Conservation (phyloP, 2,888 invertebrate genomes). For the Notodonta ziczac region DNA sequence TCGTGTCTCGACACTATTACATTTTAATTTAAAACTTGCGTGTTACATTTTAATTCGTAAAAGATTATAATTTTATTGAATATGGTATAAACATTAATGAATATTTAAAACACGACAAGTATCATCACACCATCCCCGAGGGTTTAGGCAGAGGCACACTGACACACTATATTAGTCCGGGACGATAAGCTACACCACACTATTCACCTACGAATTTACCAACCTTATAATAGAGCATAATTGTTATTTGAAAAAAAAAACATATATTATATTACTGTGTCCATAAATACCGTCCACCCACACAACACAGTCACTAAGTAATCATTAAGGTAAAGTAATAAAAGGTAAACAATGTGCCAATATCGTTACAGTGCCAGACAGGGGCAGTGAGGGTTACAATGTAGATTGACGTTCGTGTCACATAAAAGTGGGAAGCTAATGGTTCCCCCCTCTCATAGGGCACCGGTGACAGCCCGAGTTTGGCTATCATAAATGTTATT, state of each 20-base stretch:
- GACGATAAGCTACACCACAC: background rate
- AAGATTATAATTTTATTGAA: background rate
- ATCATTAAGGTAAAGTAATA: constrained; percentile 4
- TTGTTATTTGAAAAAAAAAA: no score
- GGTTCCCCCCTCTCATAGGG: background rate
- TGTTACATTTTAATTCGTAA: background rate
- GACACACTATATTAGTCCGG: no score
- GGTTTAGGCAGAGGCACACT: no score
- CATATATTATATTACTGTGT: background rate
- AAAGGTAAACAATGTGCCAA: background rate
- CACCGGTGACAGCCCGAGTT: background rate
- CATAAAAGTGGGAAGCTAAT: constrained; percentile 8
- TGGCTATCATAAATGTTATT: background rate
- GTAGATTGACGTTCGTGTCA: constrained; percentile 7
- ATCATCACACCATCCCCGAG: no score
- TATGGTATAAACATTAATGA: background rate
- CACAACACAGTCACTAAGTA: background rate
- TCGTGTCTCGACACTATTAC: background rate
- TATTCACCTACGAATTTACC: background rate
- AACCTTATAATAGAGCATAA: no score
- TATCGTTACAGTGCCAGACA: background rate
- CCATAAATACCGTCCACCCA: background rate
- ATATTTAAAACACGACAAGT: no score
- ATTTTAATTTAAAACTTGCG: background rate
- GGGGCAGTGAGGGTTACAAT: background rate